Base-by-base conservation (phyloP, 2,797 vertebrate genomes). In the Glossophaga mutica region DNA sequence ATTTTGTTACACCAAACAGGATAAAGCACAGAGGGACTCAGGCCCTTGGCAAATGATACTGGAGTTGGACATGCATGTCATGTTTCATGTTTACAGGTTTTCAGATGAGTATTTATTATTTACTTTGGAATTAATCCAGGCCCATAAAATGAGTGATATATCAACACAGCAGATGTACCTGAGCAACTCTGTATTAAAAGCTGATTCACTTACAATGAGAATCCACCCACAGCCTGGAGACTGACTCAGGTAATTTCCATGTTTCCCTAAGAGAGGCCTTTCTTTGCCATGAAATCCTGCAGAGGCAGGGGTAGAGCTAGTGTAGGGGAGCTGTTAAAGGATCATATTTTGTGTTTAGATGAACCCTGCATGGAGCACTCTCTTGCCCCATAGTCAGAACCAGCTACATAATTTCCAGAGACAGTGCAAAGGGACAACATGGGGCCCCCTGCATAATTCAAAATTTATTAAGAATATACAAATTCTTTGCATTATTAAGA, bases 61-160 rank as follows among this genome's bases (percentile, higher is more conserved):
- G 78, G 94, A 94, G 91, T 73, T 82, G 65, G 95, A 97, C 93
- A 96, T 34, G 82, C 97, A 91, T 39, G 50, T 96, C 39, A 44
- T 67, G 81, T 93, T 93, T 94, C 85, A 0, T 97, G 97, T 93
- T 97, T 96, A 97, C 93, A 95, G 97, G 85, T 97, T 97, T 94
- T 96, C 97, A 95, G 94, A 74, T 74, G 82, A 98, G 95, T 79
- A 87, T 92, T 96, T 95, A 84, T 82, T 97, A 94, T 98, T 98
- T 98, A 97, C 96, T 97, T 94, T 98, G 97, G 97, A 98, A 98
- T 98, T 97, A 98, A 97, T 98, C 97, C 97, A 98, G 96, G 78
- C 71, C 92, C 93, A 96, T 98, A 96, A 97, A 98, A 98, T 90
- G 79, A 97, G 94, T 88, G 96, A 97, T 97, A 97, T 77, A 97